phyloP scores from a whole-genome alignment of 2,797 vertebrate genomes.

The Bovichtus variegatus region DNA sequence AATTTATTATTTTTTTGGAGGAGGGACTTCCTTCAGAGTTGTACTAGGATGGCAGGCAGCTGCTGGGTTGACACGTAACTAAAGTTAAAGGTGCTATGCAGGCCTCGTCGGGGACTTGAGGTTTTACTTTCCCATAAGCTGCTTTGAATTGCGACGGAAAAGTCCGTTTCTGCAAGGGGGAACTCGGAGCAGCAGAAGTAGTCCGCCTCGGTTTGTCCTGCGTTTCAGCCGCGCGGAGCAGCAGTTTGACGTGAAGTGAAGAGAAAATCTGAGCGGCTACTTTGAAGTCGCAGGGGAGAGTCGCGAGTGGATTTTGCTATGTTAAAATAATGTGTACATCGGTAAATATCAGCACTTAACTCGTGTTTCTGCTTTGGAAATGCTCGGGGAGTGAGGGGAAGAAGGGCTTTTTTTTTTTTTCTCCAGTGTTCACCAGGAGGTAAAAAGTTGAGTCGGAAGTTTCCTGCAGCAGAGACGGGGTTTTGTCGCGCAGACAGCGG shows the following conservation, averaged over 20 bases:
- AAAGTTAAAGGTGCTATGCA: slow-evolving; percentile 78
- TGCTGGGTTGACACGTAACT: slow-evolving; percentile 87
- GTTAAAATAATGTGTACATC: slow-evolving; percentile 37
- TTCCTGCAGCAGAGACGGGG: slow-evolving; percentile 74
- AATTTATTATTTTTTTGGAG: slow-evolving; percentile 38
- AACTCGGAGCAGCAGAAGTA: neutral
- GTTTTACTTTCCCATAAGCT: slow-evolving; percentile 8
- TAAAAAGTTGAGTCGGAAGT: slow-evolving; percentile 65
- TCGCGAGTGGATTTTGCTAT: slow-evolving; percentile 3
- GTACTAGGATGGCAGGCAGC: slow-evolving; percentile 71
- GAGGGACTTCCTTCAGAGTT: slow-evolving; percentile 84
- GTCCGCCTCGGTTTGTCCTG: neutral
- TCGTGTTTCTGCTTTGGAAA: slow-evolving; percentile 35
- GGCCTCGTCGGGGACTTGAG: slow-evolving; percentile 53
- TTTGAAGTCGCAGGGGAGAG: slow-evolving; percentile 59
- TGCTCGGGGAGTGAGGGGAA: slow-evolving; percentile 58
- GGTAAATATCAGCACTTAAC: neutral
- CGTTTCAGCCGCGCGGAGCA: slow-evolving; percentile 1
- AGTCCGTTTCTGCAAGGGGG: neutral
- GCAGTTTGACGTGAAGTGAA: slow-evolving; percentile 48
- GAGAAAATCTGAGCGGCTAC: slow-evolving; percentile 60
- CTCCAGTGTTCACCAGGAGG: slow-evolving; percentile 14
- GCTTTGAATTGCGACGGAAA: neutral
- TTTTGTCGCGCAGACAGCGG: slow-evolving; percentile 53
- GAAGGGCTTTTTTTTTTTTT: neutral